Base-by-base conservation (phyloP, 1,140 invertebrate species). In the Papilio helenus region DNA sequence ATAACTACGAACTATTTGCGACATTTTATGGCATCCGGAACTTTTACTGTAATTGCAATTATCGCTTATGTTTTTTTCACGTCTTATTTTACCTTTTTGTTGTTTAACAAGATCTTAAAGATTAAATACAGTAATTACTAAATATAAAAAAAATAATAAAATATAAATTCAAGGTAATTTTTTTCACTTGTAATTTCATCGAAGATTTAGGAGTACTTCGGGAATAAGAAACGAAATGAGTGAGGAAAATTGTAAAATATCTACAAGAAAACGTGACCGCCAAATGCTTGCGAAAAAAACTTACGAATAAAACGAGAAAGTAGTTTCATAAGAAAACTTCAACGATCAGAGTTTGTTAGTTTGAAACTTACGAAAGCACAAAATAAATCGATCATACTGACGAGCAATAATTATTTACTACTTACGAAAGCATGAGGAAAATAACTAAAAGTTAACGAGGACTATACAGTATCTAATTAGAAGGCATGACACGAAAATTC, bases 341-440 rank as follows among this genome's bases (percentile, higher is more conserved):
- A 68, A 68, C 61, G 61, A 68, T 68, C 61, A 68, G 26, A 68
- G 61, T 68, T 68, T 26, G 58, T 61, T 10, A 61, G 58, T 61
- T 61, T 29, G 61, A 10, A 34, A 68, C 61, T 68, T 2, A 65
- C 26, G 1, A 61, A 61, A 29, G 58, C 4, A 14, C 23, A 68
- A 29, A 26, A 68, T 34, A 34, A 68, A 68, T 68, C 61, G 61
- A 68, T 68, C 61, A 29, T 29, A 18, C 26, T 68, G 61, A 29
- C 61, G 3, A 26, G 12, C 14, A 7, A 68, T 68, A 68, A 68
- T 68, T 68, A 68, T 29, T 68, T 34, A 68, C 61, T 34, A 68
- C 61, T 68, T 68, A 61, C 12, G 12, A 68, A 29, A 16, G 14
- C 12, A 55, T 4, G 8, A 20, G 18, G n/a, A 55, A 55, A 55